Conservation (phyloP, 1,140 invertebrate species). For the Brevipalpus yothersi region DNA sequence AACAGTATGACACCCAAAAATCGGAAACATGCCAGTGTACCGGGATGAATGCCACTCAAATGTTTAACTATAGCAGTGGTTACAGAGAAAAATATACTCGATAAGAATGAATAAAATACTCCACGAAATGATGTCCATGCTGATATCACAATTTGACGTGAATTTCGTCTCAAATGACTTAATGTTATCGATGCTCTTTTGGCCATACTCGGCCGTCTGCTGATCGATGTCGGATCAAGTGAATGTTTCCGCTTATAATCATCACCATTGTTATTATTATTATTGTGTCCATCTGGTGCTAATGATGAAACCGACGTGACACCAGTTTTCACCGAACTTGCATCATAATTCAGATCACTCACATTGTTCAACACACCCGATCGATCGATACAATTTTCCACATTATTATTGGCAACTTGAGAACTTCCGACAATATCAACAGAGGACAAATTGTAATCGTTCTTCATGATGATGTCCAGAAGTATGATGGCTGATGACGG, state of each 20-base stretch:
- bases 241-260: background rate
- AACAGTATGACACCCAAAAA: conserved; percentile 51
- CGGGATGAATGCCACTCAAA: conserved; percentile 40
- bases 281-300: background rate
- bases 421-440: too few relatives aligned
- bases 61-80: conserved; percentile 63
- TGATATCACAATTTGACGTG: background rate
- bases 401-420: too few relatives aligned
- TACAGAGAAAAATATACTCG: conserved; percentile 61
- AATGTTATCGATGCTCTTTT: background rate
- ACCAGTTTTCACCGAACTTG: background rate
- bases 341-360: background rate
- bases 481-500: too few relatives aligned
- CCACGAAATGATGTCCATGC: background rate
- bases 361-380: too few relatives aligned
- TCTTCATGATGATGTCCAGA: too few relatives aligned
- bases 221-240: too few relatives aligned
- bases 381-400: too few relatives aligned
- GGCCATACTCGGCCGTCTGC: too few relatives aligned
- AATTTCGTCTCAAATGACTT: background rate
- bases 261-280: background rate
- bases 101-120: conserved; percentile 17
- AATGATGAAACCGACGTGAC: background rate
- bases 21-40: conserved; percentile 49
- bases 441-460: too few relatives aligned